These are phyloP conservation scores for Heteromyza rotundicornis DNA, from an alignment of 2,888 invertebrate species.

Conservation along the genomic window DNA sequence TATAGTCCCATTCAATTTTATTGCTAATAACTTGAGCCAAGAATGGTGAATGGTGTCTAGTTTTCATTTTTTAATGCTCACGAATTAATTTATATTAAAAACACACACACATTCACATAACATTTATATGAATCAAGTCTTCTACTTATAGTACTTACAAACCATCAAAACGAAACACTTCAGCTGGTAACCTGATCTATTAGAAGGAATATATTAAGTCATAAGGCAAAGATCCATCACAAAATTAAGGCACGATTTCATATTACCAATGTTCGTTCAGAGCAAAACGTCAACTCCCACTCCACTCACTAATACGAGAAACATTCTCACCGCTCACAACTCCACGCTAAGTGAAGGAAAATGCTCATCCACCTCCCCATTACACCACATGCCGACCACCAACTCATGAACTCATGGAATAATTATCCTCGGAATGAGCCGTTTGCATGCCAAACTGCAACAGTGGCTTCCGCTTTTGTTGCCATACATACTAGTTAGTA, in stretches of 20 bases:
- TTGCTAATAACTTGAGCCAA: no score
- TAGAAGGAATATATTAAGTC: no score
- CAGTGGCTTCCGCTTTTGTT: conserved; percentile 54
- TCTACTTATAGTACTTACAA: background rate
- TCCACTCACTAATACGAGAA: background rate
- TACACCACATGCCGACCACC: conserved; percentile 8
- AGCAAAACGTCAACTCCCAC: conserved; percentile 8
- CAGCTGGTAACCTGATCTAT: no score
- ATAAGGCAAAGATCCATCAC: no score
- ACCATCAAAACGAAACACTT: no score
- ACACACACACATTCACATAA: no score
- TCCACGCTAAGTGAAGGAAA: background rate
- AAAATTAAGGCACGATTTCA: no score
- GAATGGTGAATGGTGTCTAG: background rate
- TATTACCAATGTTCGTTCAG: no score
- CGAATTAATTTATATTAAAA: background rate
- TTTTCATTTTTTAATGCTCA: background rate
- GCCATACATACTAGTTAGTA: conserved; percentile 14
- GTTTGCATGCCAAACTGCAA: conserved; percentile 53
- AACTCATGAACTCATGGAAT: conserved; percentile 54
- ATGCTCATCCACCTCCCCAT: conserved; percentile 2
- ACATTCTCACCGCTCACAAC: background rate
- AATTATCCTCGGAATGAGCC: conserved; percentile 56
- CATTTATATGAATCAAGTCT: background rate
- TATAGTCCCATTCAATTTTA: no score